phyloP scores from a whole-genome alignment of 2,113 vertebrate genomes.

The Piliocolobus tephrosceles region DNA sequence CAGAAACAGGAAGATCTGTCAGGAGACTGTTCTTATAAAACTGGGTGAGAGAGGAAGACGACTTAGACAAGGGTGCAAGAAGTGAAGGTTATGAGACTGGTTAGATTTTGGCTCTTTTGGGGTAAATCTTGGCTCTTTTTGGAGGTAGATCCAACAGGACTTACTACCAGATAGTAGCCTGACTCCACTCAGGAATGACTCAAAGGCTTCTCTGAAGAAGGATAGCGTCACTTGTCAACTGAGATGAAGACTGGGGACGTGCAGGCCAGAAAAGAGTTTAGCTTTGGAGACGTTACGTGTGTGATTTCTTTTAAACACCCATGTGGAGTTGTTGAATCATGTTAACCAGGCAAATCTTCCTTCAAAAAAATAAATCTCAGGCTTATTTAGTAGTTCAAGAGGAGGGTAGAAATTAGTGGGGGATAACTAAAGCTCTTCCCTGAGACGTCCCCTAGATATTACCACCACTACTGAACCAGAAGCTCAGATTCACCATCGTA shows the following conservation, averaged over 20 bases:
- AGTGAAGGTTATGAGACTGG: no score
- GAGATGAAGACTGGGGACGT: background rate
- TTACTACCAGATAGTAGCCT: background rate
- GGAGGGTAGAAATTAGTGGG: background rate
- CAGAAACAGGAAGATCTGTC: background rate
- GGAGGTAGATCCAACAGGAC: background rate
- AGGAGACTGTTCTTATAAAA: background rate
- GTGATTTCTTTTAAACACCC: background rate
- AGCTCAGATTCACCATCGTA: background rate
- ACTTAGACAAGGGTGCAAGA: no score
- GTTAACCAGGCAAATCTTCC: background rate
- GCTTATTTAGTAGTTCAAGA: background rate
- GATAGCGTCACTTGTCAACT: background rate
- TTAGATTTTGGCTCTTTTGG: no score
- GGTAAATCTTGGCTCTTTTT: background rate
- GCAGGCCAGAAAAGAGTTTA: background rate
- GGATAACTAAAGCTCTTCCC: background rate
- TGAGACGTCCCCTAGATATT: background rate
- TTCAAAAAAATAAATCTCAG: background rate
- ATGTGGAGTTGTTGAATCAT: accelerated
- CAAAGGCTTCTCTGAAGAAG: background rate
- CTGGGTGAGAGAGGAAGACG: background rate
- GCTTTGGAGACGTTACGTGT: background rate
- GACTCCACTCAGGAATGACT: background rate
- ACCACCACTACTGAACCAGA: background rate